A percentile compares a stretch with the other conserved stretches of the same genome.
These are phyloP conservation scores for Polymixis flavicincta DNA, from an alignment of 2,888 invertebrate species.

Conservation along the genomic window DNA sequence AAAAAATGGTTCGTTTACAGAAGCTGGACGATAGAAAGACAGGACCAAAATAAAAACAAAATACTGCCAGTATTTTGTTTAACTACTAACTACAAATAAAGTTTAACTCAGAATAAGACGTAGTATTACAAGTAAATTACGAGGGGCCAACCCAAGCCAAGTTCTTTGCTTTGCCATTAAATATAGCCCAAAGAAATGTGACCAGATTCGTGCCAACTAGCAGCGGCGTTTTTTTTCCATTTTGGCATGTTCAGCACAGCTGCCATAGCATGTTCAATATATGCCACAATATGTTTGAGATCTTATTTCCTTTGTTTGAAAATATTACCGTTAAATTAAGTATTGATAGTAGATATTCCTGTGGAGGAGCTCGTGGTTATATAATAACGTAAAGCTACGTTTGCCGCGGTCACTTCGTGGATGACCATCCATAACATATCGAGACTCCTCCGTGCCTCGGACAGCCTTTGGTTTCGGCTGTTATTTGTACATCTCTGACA, in stretches of 20 bases:
- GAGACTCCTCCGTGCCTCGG: too few species aligned
- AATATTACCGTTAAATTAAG: conserved; percentile 40
- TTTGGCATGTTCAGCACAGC: conserved; percentile 50
- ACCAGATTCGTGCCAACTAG: conserved; percentile 54
- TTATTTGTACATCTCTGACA: too few species aligned
- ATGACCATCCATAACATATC: too few species aligned
- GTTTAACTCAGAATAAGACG: conserved; percentile 48
- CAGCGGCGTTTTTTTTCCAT: conserved; percentile 31
- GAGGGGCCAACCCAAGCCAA: conserved; percentile 53
- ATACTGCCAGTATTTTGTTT: conserved; percentile 9
- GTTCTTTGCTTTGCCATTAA: conserved; percentile 55
- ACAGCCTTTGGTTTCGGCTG: too few species aligned
- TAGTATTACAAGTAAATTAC: conserved; percentile 60
- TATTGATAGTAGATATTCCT: neutral
- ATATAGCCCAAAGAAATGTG: conserved; percentile 56
- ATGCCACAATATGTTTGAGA: conserved; percentile 39
- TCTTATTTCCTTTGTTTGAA: conserved; percentile 36
- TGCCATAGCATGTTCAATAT: too few species aligned
- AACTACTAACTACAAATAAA: conserved; percentile 25
- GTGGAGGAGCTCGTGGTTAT: neutral
- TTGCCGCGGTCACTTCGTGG: too few species aligned
- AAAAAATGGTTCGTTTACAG: neutral
- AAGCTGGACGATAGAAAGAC: neutral
- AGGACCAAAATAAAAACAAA: neutral
- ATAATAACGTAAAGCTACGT: too few species aligned